These are phyloP conservation scores for Muscicapa comitata DNA, from an alignment of 2,797 vertebrate species.

Conservation along the genomic window DNA sequence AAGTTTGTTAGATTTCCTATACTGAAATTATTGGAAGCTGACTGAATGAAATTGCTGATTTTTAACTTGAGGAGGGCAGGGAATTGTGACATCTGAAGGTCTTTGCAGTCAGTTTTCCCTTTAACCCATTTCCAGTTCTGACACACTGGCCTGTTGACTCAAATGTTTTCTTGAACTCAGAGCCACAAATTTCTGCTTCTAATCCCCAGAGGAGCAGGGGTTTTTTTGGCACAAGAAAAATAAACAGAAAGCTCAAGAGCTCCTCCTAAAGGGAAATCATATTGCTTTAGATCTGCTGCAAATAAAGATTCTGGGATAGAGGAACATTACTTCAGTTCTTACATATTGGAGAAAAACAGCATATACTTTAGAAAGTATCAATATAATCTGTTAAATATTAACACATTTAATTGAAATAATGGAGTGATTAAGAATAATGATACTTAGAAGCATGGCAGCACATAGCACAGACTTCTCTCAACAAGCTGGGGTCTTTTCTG, in stretches of 20 bases:
- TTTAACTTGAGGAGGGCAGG: neutral
- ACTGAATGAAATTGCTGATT: neutral
- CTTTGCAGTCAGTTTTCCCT: neutral
- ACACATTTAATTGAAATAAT: neutral
- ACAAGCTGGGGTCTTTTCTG: neutral
- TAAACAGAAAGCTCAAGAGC: constrained; percentile 27
- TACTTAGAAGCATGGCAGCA: neutral
- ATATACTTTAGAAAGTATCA: neutral
- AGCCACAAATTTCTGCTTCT: neutral
- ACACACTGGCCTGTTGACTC: constrained; percentile 11
- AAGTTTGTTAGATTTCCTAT: neutral
- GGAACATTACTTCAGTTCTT: neutral
- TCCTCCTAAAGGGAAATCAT: constrained; percentile 1
- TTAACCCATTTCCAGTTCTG: neutral
- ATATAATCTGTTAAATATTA: neutral
- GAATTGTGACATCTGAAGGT: neutral
- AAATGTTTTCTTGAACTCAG: neutral
- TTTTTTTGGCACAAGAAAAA: neutral
- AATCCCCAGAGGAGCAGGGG: neutral
- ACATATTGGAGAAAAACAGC: neutral
- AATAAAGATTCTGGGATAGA: neutral
- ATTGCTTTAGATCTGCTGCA: neutral
- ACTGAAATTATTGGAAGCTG: neutral
- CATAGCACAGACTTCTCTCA: neutral
- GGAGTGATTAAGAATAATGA: neutral